phyloP scores from a whole-genome alignment of 2,888 invertebrate genomes.

The Coelogynopora nodosa region DNA sequence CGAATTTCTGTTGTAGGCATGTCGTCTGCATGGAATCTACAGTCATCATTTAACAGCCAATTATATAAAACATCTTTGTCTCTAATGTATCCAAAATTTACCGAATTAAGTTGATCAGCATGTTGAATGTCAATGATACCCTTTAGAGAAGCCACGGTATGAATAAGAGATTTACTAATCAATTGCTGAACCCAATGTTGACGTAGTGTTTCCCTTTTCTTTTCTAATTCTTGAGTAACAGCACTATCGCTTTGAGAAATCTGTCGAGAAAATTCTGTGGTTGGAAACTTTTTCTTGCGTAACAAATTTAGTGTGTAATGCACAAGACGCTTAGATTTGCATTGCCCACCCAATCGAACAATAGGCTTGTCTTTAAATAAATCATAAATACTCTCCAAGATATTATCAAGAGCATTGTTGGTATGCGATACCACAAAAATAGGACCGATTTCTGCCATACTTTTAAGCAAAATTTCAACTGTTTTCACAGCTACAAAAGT shows the following conservation, averaged over 20 bases:
- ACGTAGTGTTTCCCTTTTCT: background rate
- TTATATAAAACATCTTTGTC: background rate
- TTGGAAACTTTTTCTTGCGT: background rate
- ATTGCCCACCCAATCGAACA: slow-evolving; percentile 54
- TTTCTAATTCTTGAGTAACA: background rate
- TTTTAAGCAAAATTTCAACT: slow-evolving; percentile 62
- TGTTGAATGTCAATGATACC: too few relatives aligned
- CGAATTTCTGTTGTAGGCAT: slow-evolving; percentile 16
- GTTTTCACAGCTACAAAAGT: slow-evolving; percentile 76
- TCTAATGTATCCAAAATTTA: background rate
- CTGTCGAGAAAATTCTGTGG: too few relatives aligned
- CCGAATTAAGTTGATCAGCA: too few relatives aligned
- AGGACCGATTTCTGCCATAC: slow-evolving; percentile 58
- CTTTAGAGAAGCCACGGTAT: background rate
- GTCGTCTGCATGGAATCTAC: background rate
- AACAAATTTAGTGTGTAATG: slow-evolving; percentile 37
- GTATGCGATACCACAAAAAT: slow-evolving; percentile 77
- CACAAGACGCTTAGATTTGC: slow-evolving; percentile 48
- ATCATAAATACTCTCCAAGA: slow-evolving; percentile 67
- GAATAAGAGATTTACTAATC: background rate
- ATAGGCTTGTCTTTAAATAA: slow-evolving; percentile 45
- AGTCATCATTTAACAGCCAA: background rate
- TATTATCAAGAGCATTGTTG: slow-evolving; percentile 82
- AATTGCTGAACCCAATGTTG: background rate
- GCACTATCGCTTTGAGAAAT: too few relatives aligned